Evolutionary conservation across 2,888 invertebrate species (phyloP).

Genomic region (Phyllotreta cruciferae): DNA sequence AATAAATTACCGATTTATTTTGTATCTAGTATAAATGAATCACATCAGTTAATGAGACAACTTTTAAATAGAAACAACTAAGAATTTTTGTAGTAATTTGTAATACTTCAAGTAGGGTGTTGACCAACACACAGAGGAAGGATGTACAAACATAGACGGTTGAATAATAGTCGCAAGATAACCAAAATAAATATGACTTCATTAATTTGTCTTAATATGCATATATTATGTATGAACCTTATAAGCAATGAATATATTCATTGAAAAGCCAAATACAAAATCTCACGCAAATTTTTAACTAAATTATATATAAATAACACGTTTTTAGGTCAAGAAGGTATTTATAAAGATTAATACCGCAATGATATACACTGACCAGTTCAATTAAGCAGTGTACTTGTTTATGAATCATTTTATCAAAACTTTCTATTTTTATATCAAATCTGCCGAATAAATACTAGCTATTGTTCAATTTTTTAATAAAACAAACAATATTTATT

Average conservation of each 20-base stretch:
- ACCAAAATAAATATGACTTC: constrained; percentile 44
- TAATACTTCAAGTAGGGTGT: neutral
- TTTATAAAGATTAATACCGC: neutral
- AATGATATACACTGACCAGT: constrained; percentile 14
- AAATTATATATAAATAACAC: neutral
- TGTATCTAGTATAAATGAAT: neutral
- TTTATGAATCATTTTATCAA: constrained; percentile 13
- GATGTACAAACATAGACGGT: constrained; percentile 25
- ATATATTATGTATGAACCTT: constrained; percentile 35
- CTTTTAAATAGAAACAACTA: neutral
- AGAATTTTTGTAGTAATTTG: neutral
- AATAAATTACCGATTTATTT: neutral
- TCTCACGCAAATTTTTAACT: neutral
- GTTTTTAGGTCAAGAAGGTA: neutral
- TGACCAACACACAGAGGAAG: constrained; percentile 12
- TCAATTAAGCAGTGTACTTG: constrained; percentile 6
- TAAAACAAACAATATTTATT: constrained; percentile 3
- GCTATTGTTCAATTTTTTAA: neutral
- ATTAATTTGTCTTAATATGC: constrained; percentile 35
- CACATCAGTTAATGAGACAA: neutral
- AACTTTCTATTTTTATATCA: neutral
- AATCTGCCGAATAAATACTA: neutral
- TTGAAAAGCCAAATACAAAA: neutral
- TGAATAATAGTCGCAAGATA: constrained; percentile 25
- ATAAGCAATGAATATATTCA: neutral